These are phyloP conservation scores for Nanorana parkeri DNA, from an alignment of 2,113 vertebrate genomes.

Conservation along the genomic window DNA sequence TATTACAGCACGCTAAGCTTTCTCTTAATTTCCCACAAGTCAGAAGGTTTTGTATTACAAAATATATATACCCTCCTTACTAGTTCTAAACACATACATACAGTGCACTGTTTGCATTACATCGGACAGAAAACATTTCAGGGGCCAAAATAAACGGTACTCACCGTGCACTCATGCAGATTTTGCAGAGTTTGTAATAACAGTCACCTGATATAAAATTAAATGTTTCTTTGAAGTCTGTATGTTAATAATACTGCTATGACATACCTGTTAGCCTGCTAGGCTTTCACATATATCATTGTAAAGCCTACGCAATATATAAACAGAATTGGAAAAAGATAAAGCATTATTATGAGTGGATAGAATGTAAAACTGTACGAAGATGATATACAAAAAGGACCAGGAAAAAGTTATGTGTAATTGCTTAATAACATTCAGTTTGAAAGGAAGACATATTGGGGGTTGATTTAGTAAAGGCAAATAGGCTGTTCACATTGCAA, in stretches of 20 bases:
- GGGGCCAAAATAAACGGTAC: constrained; percentile 45
- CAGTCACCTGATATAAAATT: constrained; percentile 19
- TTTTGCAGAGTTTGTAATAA: constrained; percentile 16
- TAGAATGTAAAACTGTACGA: too few species aligned
- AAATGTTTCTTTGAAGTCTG: constrained; percentile 13
- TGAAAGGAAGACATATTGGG: too few species aligned
- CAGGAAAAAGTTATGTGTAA: too few species aligned
- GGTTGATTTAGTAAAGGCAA: too few species aligned
- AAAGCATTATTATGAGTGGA: too few species aligned
- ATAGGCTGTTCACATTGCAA: too few species aligned
- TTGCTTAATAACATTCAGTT: too few species aligned
- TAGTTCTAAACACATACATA: constrained; percentile 37
- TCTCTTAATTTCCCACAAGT: constrained; percentile 27
- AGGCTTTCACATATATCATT: background rate
- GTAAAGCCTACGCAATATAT: too few species aligned
- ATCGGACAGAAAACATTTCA: constrained; percentile 29
- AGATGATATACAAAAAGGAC: too few species aligned
- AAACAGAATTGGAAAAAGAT: too few species aligned
- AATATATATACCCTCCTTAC: constrained; percentile 21
- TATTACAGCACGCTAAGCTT: background rate
- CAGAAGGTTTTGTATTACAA: constrained; percentile 39
- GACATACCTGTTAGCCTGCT: background rate
- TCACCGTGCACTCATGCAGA: constrained; percentile 18
- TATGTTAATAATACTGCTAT: constrained; percentile 13
- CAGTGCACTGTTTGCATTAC: constrained; percentile 35